Conservation (phyloP, 1,140 invertebrate species). For the Temnothorax curvispinosus region DNA sequence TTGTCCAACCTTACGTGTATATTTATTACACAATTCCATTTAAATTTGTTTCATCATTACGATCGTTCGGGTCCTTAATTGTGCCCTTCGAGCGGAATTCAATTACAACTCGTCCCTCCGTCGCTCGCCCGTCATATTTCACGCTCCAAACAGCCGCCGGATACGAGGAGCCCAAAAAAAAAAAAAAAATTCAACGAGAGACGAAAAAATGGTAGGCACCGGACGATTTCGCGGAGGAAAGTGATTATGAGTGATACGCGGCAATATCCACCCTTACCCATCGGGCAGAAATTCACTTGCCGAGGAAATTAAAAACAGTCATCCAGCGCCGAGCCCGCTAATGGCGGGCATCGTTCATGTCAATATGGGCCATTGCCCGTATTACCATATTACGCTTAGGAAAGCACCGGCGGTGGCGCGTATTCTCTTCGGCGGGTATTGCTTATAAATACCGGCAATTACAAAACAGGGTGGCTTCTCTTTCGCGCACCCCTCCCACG, state of each 20-base stretch:
- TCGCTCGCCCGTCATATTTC: conserved; percentile 54
- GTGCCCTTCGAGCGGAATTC: conserved; percentile 55
- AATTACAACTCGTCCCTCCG: conserved; percentile 51
- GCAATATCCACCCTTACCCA: conserved; percentile 84
- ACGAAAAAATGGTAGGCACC: conserved; percentile 60
- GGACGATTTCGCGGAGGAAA: conserved; percentile 71
- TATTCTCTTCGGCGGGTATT: conserved; percentile 74
- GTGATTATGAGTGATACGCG: conserved; percentile 85
- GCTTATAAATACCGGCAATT: conserved; percentile 86
- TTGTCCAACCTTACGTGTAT: background rate
- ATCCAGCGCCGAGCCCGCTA: conserved; percentile 82
- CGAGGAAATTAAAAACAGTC: conserved; percentile 86
- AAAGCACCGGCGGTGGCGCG: conserved; percentile 74
- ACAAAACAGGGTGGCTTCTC: conserved; percentile 77
- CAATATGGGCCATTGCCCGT: conserved; percentile 86
- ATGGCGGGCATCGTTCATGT: conserved; percentile 86
- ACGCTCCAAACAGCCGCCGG: conserved; percentile 42
- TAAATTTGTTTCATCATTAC: conserved; percentile 54
- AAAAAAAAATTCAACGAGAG: conserved; percentile 42
- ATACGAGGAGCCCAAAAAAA: conserved; percentile 14
- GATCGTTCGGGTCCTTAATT: conserved; percentile 46
- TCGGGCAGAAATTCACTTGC: conserved; percentile 84
- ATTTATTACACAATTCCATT: conserved; percentile 7
- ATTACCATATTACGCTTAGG: conserved; percentile 85
- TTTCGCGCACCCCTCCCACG: background rate